phyloP scores from a whole-genome alignment of 2,888 invertebrate species.

The Stomorhina lunata region DNA sequence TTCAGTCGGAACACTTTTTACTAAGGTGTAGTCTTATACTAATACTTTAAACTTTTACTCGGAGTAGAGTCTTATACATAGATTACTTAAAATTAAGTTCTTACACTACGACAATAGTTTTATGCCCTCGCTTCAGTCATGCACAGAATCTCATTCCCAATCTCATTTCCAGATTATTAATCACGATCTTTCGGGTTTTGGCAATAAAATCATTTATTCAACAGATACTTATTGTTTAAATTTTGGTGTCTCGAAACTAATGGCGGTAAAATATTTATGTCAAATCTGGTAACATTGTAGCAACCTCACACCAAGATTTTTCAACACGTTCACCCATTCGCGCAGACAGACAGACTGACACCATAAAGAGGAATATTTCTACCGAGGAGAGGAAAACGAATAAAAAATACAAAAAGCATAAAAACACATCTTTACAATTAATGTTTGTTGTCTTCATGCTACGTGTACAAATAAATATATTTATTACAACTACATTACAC shows the following conservation, averaged over 20 bases:
- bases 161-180: too few relatives aligned
- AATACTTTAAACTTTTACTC: too few relatives aligned
- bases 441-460: constrained; percentile 35
- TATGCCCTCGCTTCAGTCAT: too few relatives aligned
- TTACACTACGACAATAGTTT: too few relatives aligned
- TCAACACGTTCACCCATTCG: neutral
- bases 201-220: too few relatives aligned
- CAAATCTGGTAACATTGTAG: constrained; percentile 2
- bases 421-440: constrained; percentile 33
- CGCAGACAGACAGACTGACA: neutral
- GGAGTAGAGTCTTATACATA: too few relatives aligned
- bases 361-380: neutral
- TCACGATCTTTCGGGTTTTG: too few relatives aligned
- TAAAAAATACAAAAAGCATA: neutral
- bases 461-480: constrained; percentile 23
- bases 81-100: too few relatives aligned
- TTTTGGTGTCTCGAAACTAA: neutral
- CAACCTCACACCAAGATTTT: constrained; percentile 25
- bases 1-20: too few relatives aligned
- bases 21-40: too few relatives aligned
- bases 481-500: constrained; percentile 11
- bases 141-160: too few relatives aligned
- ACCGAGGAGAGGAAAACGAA: neutral
- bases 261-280: neutral
- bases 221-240: too few relatives aligned